phyloP scores from a whole-genome alignment of 53 echinoderm and acorn worm species.

The Apostichopus leukothele region DNA sequence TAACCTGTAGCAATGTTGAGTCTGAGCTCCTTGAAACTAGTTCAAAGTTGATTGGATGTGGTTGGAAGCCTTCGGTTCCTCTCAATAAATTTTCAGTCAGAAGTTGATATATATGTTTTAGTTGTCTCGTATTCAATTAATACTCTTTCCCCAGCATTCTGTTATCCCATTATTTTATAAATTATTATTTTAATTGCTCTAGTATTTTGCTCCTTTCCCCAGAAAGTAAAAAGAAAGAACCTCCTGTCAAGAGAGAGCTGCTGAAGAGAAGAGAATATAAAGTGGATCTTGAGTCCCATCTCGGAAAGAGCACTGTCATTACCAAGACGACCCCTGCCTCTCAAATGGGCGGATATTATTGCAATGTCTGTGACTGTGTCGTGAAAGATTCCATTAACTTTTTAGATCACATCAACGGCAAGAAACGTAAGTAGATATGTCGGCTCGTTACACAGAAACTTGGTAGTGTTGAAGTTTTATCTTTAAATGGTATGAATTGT shows the following conservation, averaged over 20 bases:
- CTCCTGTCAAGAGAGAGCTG: conserved; percentile 82
- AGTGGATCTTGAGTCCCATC: conserved; percentile 94
- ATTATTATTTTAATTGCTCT: neutral
- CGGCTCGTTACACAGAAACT: no score
- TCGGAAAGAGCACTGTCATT: conserved; percentile 98
- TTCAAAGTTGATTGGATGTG: no score
- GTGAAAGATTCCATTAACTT: conserved; percentile 99
- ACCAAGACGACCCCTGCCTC: conserved; percentile 98
- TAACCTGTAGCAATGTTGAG: no score
- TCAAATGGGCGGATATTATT: conserved; percentile 99
- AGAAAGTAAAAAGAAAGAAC: conserved; percentile 54
- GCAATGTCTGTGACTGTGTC: conserved; percentile 99
- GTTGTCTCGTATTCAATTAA: no score
- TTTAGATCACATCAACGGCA: conserved; percentile 98
- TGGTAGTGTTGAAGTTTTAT: no score
- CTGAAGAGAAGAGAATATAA: conserved; percentile 97
- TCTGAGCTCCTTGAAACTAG: no score
- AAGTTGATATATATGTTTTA: no score
- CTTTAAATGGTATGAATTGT: no score
- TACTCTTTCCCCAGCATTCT: no score
- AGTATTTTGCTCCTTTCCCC: neutral
- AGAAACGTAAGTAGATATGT: conserved; percentile 76
- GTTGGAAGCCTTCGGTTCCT: no score
- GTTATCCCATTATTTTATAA: no score
- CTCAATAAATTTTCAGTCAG: no score